Evolutionary conservation across 2,888 invertebrate genomes (phyloP).

Genomic region (Cryptus viduatorius): DNA sequence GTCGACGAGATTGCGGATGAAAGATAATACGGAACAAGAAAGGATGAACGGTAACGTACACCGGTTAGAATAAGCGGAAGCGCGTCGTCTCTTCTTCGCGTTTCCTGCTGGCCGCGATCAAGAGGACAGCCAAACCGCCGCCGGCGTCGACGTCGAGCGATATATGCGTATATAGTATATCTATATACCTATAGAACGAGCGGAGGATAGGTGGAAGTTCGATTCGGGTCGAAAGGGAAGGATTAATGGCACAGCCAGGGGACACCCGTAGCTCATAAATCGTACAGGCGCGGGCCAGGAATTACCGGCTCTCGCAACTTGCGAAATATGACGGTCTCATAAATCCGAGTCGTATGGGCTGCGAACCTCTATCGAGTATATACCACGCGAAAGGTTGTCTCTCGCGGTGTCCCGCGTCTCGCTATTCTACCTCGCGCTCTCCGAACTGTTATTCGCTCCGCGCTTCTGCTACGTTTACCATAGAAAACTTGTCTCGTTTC

Average conservation of each 20-base stretch:
- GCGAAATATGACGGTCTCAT: conserved; percentile 88
- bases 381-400: conserved; percentile 72
- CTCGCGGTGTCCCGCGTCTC: conserved; percentile 36
- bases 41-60: not conserved
- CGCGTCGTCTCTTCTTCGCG: conserved; percentile 9
- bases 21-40: not conserved
- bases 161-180: not conserved
- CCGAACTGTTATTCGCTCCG: not conserved
- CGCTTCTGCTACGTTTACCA: conserved; percentile 43
- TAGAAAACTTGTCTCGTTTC: conserved; percentile 28
- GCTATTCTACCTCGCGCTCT: conserved; percentile 29
- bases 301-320: conserved; percentile 88
- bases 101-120: conserved; percentile 34
- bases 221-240: conserved; percentile 83
- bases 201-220: conserved; percentile 81
- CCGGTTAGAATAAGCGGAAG: conserved; percentile 12
- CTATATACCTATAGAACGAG: conserved; percentile 59
- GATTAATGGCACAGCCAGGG: conserved; percentile 86
- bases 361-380: conserved; percentile 80
- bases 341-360: conserved; percentile 85
- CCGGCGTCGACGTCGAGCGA: conserved; percentile 21
- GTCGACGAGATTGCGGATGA: not conserved
- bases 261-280: conserved; percentile 87
- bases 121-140: conserved; percentile 6
- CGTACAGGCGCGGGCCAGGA: conserved; percentile 85